Evolutionary conservation across 1,140 invertebrate species (phyloP), one percentile per base, ranked within the genome.

Genomic region (Bicyclus anynana): DNA sequence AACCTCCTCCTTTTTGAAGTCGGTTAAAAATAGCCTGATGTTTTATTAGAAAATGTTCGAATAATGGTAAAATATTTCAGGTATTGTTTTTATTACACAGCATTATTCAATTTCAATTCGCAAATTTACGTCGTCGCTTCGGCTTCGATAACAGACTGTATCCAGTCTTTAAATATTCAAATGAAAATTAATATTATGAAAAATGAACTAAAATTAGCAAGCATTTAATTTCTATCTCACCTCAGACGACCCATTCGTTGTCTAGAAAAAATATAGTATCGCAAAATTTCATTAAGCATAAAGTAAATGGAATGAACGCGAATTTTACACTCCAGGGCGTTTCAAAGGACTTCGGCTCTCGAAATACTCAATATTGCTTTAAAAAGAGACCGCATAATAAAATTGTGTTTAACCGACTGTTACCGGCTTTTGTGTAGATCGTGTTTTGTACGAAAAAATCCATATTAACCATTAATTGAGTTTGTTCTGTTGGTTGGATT

Each of bases 291-390:
- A 79, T 80, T 83, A 76, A 74, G 61, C 68, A 55, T 62, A 76
- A 79, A 78, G 67, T 76, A 72, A 83, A 77, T 76, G 74, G 59
- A 76, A 74, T 68, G 76, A 79, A 75, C 72, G 63, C 50, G 69
- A 78, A 80, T 84, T 84, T 81, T 51, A 81, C 78, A 80, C 77
- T 84, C 44, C 70, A 69, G 71, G 67, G 72, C 67, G 72, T 80
- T 74, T 75, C 72, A 78, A 84, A 84, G 72, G 78, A 69, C 67
- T 69, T 53, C n/a, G n/a, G n/a, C 67, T 65, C 57, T 76, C 60
- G 65, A 62, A 78, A 77, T 71, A 74, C 67, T 84, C 71, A 62
- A 76, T 80, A 78, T 77, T 78, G 67, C 69, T 65, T 65, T 74
- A 69, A 74, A 77, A 73, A 74, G 68, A 75, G 68, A 77, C 72